Percentiles rank a stretch among this genome's conserved stretches.
These are phyloP conservation scores for Oophaga pumilio DNA, from an alignment of 2,113 vertebrate species.

Conservation along the genomic window DNA sequence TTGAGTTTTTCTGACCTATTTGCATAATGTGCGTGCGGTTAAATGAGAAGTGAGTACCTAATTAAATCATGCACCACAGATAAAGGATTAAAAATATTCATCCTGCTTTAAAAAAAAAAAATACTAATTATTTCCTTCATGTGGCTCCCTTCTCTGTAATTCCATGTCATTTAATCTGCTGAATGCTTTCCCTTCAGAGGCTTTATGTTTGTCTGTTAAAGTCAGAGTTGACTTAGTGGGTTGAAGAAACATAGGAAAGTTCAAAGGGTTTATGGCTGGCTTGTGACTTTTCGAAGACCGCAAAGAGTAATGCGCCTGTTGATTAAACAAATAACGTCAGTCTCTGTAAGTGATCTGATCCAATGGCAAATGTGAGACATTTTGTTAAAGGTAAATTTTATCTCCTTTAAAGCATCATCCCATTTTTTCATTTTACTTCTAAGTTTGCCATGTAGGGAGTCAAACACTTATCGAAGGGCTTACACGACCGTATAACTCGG, in stretches of 20 bases:
- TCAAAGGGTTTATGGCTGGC: slow-evolving; percentile 18
- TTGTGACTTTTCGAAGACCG: neutral
- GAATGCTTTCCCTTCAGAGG: slow-evolving; percentile 36
- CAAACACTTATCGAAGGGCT: too few relatives aligned
- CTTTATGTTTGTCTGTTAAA: slow-evolving; percentile 27
- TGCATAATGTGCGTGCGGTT: slow-evolving; percentile 57
- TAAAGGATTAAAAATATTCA: slow-evolving; percentile 59
- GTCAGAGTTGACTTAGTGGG: slow-evolving; percentile 13
- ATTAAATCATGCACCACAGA: slow-evolving; percentile 58
- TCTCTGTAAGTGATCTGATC: neutral
- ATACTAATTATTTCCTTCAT: slow-evolving; percentile 57
- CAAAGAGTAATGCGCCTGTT: neutral
- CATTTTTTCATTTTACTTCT: too few relatives aligned
- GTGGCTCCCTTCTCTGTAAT: slow-evolving; percentile 52
- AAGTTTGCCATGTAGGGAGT: too few relatives aligned
- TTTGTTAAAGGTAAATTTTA: neutral
- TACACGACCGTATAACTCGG: too few relatives aligned
- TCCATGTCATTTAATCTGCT: slow-evolving; percentile 55
- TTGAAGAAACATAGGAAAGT: neutral
- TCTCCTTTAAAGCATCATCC: neutral
- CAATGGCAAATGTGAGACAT: neutral
- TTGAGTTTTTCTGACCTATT: slow-evolving; percentile 56
- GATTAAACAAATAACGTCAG: neutral
- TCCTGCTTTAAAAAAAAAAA: slow-evolving; percentile 54
- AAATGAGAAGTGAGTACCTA: slow-evolving; percentile 58